Conservation (phyloP, 2,113 vertebrate genomes). For the Dipodomys spectabilis region DNA sequence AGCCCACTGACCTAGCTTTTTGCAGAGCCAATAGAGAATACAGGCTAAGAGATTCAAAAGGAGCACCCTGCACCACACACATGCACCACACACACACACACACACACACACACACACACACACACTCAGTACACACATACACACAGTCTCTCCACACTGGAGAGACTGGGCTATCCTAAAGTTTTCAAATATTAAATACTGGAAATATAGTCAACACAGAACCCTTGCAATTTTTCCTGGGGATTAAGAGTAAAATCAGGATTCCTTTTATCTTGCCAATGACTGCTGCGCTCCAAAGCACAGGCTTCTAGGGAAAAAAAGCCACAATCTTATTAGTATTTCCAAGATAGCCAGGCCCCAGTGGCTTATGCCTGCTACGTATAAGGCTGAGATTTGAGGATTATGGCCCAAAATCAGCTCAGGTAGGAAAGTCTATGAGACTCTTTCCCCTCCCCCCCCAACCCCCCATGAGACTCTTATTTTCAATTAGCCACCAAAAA, state of each 20-base stretch:
- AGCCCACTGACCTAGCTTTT: constrained; percentile 71
- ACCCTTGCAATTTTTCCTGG: not conserved
- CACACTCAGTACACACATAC: not conserved
- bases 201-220: not conserved
- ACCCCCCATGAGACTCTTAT: too few species aligned
- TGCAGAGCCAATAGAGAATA: not conserved
- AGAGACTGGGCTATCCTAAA: not conserved
- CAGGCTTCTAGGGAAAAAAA: constrained; percentile 13
- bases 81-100: fast-evolving
- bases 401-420: too few species aligned
- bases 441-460: too few species aligned
- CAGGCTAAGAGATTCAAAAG: not conserved
- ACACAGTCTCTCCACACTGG: too few species aligned
- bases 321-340: not conserved
- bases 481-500: too few species aligned
- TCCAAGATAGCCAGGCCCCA: too few species aligned
- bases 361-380: too few species aligned
- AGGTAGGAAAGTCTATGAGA: too few species aligned
- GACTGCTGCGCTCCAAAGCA: not conserved
- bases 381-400: too few species aligned
- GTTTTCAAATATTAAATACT: constrained; percentile 30
- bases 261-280: constrained; percentile 14
- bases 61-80: fast-evolving
- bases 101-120: not conserved
- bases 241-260: constrained; percentile 25